Base-by-base conservation (phyloP, 2,797 vertebrate species). In the Betta splendens region DNA sequence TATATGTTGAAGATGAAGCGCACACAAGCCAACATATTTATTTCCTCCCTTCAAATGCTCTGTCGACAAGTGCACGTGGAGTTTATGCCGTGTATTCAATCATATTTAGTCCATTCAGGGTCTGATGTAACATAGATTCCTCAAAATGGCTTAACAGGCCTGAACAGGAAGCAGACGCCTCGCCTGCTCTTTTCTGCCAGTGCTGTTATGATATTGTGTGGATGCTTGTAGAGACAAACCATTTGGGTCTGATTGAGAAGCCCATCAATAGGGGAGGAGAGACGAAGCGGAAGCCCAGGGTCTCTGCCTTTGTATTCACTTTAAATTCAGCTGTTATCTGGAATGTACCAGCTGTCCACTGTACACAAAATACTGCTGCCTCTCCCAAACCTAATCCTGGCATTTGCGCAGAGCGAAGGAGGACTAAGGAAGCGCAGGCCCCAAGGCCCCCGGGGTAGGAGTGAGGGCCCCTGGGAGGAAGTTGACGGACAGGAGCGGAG, bases 261-360 rank as follows among this genome's bases (percentile, higher is more conserved):
- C 80, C 86, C 78, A 72, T 90, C 87, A 89, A 85, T 90, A 75
- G 80, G 67, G 62, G 69, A 50, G 40, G 64, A 65, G 28, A 77
- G 81, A 89, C 76, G 86, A 87, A 87, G 75, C 82, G 61, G 72
- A 86, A 79, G 65, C 72, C 68, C 53, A 22, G 62, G 80, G 76
- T 81, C 53, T 62, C 67, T 65, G 74, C 72, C 75, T 90, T 90
- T 88, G 86, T 89, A 80, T 63, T 75, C 81, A 82, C 85, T 89
- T 90, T 80, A 90, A 88, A 91, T 89, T 89, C 89, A 86, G 85
- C 89, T 89, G 89, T 90, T 92, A 92, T 93, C 89, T 90, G 85
- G 88, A 90, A 91, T 91, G 89, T 89, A 86, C 79, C 90, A 92
- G 91, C 91, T 92, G 92, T 90, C 88, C 83, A 86, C 80, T 80